Percentiles rank a stretch among this genome's conserved stretches.
Conservation (phyloP, 2,113 vertebrate genomes). For the Bombycilla garrulus region DNA sequence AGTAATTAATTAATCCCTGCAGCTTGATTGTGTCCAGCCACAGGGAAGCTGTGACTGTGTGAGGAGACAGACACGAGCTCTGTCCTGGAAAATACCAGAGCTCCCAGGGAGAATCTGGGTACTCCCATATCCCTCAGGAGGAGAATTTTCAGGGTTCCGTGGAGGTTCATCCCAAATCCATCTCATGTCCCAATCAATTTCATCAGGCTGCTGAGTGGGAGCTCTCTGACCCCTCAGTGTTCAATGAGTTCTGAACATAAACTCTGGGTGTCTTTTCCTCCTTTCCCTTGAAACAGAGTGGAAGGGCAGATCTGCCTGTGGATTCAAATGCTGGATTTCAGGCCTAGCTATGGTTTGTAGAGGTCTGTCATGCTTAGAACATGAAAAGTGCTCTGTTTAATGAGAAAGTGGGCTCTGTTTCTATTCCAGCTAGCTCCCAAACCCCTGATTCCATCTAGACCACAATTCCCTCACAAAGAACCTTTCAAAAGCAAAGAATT, state of each 20-base stretch:
- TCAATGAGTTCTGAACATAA: not conserved
- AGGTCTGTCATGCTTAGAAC: not conserved
- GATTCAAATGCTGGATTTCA: not conserved
- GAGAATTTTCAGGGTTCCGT: not conserved
- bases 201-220: not conserved
- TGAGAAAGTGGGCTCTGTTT: not conserved
- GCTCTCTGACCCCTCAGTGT: not conserved
- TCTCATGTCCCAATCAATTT: accelerated
- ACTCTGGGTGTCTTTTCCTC: not conserved
- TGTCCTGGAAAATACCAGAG: not conserved
- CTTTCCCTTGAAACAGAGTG: not conserved
- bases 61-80: not conserved
- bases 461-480: conserved; percentile 46
- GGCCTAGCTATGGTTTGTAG: not conserved
- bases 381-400: not conserved
- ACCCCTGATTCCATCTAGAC: not conserved
- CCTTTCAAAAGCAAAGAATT: conserved; percentile 63
- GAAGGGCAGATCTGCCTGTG: not conserved
- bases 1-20: not conserved
- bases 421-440: not conserved
- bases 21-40: not conserved
- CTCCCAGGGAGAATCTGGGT: not conserved
- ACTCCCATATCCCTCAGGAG: not conserved
- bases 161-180: not conserved
- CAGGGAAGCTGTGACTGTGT: not conserved